Conservation (phyloP, 2,113 vertebrate genomes). For the Lipophrys pholis region DNA sequence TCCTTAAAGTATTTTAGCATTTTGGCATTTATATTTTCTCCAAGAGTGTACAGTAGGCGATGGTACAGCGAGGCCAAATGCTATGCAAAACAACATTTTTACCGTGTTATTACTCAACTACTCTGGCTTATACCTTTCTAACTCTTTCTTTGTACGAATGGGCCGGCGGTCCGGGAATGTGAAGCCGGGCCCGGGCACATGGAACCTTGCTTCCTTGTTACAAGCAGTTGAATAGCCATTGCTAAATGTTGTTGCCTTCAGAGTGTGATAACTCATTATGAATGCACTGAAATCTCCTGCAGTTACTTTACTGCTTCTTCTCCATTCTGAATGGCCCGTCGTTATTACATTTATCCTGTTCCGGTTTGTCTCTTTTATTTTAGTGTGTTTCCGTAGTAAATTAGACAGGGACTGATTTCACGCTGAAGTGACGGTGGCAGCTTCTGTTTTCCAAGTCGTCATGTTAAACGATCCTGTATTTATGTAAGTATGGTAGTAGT, state of each 20-base stretch:
- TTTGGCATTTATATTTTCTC: slow-evolving; percentile 75
- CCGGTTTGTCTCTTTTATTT: no score
- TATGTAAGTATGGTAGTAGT: slow-evolving; percentile 40
- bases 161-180: slow-evolving; percentile 55
- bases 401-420: slow-evolving; percentile 14
- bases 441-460: slow-evolving; percentile 49
- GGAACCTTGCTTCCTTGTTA: slow-evolving; percentile 65
- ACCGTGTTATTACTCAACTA: slow-evolving; percentile 51
- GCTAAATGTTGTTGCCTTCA: slow-evolving; percentile 80
- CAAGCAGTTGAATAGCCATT: slow-evolving; percentile 81
- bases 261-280: slow-evolving; percentile 67
- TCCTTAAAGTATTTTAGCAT: slow-evolving; percentile 61
- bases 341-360: not conserved
- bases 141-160: slow-evolving; percentile 72
- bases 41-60: slow-evolving; percentile 47
- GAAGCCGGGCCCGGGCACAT: slow-evolving; percentile 59
- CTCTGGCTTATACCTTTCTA: slow-evolving; percentile 62
- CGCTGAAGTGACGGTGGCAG: slow-evolving; percentile 38
- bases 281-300: slow-evolving; percentile 74
- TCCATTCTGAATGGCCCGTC: slow-evolving; percentile 3
- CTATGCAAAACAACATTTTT: slow-evolving; percentile 82
- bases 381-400: not conserved
- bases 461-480: slow-evolving; percentile 46
- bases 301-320: slow-evolving; percentile 37
- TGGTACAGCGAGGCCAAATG: slow-evolving; percentile 80